Evolutionary conservation across 2,113 vertebrate species (phyloP).

Genomic region (Sigmodon hispidus): DNA sequence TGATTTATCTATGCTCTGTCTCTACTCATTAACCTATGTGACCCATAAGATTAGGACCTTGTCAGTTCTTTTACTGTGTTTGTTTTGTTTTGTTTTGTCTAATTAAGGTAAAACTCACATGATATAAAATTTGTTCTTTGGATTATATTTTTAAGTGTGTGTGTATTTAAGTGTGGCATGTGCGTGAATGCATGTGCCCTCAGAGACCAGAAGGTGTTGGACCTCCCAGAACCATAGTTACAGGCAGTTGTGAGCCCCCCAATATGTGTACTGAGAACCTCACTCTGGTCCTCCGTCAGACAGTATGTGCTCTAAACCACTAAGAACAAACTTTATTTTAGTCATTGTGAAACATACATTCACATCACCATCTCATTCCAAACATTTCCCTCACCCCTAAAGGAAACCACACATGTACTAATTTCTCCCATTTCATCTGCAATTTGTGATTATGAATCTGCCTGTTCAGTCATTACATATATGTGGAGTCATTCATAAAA

Average conservation of each 20-base stretch:
- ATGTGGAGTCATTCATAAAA: neutral
- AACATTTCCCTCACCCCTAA: neutral
- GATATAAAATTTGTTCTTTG: neutral
- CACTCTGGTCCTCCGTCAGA: neutral
- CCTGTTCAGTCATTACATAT: neutral
- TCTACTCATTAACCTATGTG: neutral
- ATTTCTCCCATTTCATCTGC: too few relatives aligned
- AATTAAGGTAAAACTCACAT: neutral
- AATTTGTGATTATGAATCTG: neutral
- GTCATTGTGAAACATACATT: neutral
- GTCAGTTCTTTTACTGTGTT: neutral
- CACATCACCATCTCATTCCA: neutral
- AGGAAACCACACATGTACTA: neutral
- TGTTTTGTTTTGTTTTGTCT: neutral
- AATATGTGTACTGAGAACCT: neutral
- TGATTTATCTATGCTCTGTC: slow-evolving; percentile 5
- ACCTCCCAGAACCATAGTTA: neutral
- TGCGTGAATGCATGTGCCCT: neutral
- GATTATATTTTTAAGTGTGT: neutral
- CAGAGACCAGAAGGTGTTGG: neutral
- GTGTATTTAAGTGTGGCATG: neutral
- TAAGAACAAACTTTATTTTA: neutral
- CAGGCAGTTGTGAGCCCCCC: neutral
- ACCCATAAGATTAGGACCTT: neutral
- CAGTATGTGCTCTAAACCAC: neutral